Conservation (phyloP, 2,113 vertebrate species). For the Morone saxatilis region DNA sequence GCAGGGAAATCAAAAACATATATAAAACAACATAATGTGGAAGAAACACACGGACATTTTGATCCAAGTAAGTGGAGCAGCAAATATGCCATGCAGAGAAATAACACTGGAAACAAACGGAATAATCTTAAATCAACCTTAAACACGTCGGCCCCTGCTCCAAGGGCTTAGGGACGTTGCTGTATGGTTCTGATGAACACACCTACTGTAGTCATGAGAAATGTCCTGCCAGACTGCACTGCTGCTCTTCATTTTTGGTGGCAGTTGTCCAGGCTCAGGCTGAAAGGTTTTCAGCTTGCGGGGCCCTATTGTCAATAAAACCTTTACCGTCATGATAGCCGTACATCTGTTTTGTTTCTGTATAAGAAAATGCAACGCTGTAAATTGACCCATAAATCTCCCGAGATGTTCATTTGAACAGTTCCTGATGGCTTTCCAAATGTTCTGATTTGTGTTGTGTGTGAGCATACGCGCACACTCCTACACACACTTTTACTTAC, state of each 20-base stretch:
- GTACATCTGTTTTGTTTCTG: conserved; percentile 77
- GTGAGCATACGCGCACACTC: conserved; percentile 9
- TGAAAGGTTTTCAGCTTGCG: conserved; percentile 38
- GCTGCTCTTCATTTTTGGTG: conserved; percentile 60
- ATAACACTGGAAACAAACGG: conserved; percentile 29
- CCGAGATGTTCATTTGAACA: conserved; percentile 49
- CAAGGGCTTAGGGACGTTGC: conserved; percentile 5
- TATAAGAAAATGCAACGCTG: conserved; percentile 55
- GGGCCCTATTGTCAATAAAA: conserved; percentile 37
- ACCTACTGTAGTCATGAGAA: conserved; percentile 23
- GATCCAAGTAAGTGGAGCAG: conserved; percentile 31
- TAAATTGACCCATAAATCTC: conserved; percentile 60
- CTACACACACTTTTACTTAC: conserved; percentile 11
- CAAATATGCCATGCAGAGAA: conserved; percentile 43
- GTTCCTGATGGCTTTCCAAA: conserved; percentile 45
- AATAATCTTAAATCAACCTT: conserved; percentile 24
- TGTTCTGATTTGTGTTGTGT: conserved; percentile 40
- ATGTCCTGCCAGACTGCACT: conserved; percentile 36
- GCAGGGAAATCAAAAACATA: conserved; percentile 59
- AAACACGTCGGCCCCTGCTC: conserved; percentile 3
- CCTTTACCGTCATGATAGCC: conserved; percentile 29
- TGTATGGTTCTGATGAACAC: conserved; percentile 51
- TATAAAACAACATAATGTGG: background rate
- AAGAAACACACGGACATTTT: conserved; percentile 15
- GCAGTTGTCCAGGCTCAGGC: conserved; percentile 57